Percentiles rank a stretch among this genome's conserved stretches.
Evolutionary conservation across 2,888 invertebrate genomes (phyloP).

Genomic region (Spicauda simplicius): DNA sequence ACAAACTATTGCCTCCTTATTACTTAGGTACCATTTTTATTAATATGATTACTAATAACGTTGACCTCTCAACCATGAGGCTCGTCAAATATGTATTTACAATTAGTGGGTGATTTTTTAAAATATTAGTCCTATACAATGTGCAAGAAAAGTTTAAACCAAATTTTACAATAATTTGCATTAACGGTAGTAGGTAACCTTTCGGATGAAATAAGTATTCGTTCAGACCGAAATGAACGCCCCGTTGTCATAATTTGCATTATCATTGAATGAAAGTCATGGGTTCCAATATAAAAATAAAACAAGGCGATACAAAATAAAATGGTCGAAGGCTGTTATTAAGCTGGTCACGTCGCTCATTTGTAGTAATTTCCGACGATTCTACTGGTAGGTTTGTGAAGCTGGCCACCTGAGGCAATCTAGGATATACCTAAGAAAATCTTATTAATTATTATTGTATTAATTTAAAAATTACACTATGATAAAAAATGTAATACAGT

Average conservation of each 20-base stretch:
- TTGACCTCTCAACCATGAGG: no score
- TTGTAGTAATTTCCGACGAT: conserved; percentile 14
- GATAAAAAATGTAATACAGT: no score
- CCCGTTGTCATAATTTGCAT: background rate
- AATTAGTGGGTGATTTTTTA: no score
- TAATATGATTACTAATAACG: no score
- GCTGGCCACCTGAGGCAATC: conserved; percentile 18
- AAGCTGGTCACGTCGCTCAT: conserved; percentile 18
- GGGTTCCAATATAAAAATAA: conserved; percentile 4
- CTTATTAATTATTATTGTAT: background rate
- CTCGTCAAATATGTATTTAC: no score
- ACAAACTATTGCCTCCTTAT: conserved; percentile 10
- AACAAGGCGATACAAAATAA: background rate
- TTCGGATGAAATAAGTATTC: no score
- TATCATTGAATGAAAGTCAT: background rate
- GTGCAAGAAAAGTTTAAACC: no score
- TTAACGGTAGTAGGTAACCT: no score
- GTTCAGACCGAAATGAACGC: background rate
- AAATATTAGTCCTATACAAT: no score
- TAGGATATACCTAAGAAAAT: background rate
- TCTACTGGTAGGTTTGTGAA: background rate
- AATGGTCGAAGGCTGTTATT: conserved; percentile 6
- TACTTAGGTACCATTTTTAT: no score
- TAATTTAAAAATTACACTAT: background rate
- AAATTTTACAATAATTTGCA: no score